Base-by-base conservation (phyloP, 1,140 invertebrate genomes). In the Sinella curviseta region DNA sequence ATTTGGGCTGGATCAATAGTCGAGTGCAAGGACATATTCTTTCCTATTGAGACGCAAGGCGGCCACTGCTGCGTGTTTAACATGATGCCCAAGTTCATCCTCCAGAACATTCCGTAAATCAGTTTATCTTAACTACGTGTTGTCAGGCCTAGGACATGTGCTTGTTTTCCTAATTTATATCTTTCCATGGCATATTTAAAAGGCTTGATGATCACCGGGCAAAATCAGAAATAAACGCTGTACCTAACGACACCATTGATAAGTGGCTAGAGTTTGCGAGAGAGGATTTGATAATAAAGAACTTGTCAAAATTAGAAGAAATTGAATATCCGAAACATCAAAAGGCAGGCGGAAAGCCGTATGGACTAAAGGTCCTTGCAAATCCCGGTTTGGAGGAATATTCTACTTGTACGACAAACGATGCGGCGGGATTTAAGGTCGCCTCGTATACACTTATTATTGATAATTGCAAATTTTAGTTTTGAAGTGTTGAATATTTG, bases 351-450 rank as follows among this genome's bases (percentile, higher is more conserved):
- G 65, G 65, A 70, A 70, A 70, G 31, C 26, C 65, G 3, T 70
- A 70, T 33, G 65, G 65, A 3, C n/a, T 70, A 14, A 17, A 24
- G 14, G 24, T 70, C 1, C 30, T 70, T 1, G 31, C 31, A 4
- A 70, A 70, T 78, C 83, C 83, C 0, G 78, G 79, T 24, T 28
- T 83, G 20, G 26, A 76, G 1, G 79, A 83, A 67, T 83, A 83
- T 73, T 83, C 77, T 4, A 31, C 65, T 26, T 83, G 83, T 39
- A 82, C 81, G 0, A 80, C 81, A 20, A 77, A 78, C 2, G 83
- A 83, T 67, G 79, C 77, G 14, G 31, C 39, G 0, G 83, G 83
- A 35, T 82, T 83, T 77, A 39, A 80, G 30, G 82, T 83, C 78
- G 79, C 31, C 67, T 81, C 36, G 67, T 80, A 24, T 67, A 34